A percentile compares a stretch with the other conserved stretches of the same genome.
Evolutionary conservation across 2,113 vertebrate species (phyloP).

Genomic region (Paracyprichromis sp.): DNA sequence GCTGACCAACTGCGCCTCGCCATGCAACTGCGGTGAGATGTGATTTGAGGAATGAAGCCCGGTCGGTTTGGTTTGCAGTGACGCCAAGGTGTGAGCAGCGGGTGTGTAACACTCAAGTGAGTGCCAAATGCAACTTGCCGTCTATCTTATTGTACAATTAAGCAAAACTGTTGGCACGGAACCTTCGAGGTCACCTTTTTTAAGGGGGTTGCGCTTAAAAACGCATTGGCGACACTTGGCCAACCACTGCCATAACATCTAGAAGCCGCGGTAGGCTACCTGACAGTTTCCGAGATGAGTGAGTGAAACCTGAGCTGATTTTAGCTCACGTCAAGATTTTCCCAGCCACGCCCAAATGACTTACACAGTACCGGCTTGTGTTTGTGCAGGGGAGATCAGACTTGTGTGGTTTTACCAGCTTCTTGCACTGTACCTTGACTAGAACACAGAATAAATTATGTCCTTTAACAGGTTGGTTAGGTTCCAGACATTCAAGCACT

Average conservation of each 20-base stretch:
- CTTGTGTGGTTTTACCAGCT: neutral
- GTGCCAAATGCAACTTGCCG: neutral
- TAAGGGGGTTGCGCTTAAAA: neutral
- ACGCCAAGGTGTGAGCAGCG: neutral
- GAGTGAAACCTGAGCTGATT: neutral
- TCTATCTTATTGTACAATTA: neutral
- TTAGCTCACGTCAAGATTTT: neutral
- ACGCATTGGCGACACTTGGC: neutral
- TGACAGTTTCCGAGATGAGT: neutral
- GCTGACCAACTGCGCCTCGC: neutral
- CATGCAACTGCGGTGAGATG: neutral
- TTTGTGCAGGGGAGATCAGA: neutral
- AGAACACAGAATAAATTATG: neutral
- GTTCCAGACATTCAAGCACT: neutral
- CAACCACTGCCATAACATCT: neutral
- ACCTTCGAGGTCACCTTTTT: neutral
- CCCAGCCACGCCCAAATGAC: neutral
- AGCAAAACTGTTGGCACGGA: neutral
- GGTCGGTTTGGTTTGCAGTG: slow-evolving; percentile 41
- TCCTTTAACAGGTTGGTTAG: neutral
- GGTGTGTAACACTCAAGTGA: neutral
- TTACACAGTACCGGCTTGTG: neutral
- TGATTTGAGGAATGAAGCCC: slow-evolving; percentile 60
- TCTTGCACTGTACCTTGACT: neutral
- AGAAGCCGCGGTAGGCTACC: neutral